These are phyloP conservation scores for Melanostoma scalare DNA, from an alignment of 2,888 invertebrate species.

Conservation along the genomic window DNA sequence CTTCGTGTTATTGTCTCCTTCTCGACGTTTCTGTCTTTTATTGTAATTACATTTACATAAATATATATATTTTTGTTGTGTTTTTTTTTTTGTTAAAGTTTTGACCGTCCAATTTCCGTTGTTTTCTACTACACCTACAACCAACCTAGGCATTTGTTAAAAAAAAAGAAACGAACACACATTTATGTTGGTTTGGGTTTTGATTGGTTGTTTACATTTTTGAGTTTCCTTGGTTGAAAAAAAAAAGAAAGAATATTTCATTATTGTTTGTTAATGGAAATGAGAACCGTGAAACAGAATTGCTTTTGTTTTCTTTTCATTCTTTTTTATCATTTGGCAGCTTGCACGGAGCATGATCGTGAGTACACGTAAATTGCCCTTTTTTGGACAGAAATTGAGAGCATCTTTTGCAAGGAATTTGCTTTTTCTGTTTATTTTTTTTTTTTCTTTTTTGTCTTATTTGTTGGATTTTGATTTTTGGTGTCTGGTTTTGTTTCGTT, in stretches of 20 bases:
- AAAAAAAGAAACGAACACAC: slow-evolving; percentile 31
- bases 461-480: slow-evolving; percentile 5
- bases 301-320: slow-evolving; percentile 69
- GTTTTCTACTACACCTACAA: not conserved
- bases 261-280: slow-evolving; percentile 62
- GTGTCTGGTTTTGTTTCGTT: not conserved
- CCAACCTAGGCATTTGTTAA: not conserved
- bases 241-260: slow-evolving; percentile 20
- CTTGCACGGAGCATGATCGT: slow-evolving; percentile 96
- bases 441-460: not conserved
- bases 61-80: slow-evolving; percentile 31
- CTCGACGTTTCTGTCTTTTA: slow-evolving; percentile 25
- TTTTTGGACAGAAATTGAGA: slow-evolving; percentile 8
- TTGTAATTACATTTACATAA: slow-evolving; percentile 12
- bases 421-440: not conserved
- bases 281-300: slow-evolving; percentile 67
- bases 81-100: slow-evolving; percentile 26
- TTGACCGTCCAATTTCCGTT: slow-evolving; percentile 22
- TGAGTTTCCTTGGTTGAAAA: slow-evolving; percentile 67
- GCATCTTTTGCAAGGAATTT: slow-evolving; percentile 39
- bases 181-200: slow-evolving; percentile 61
- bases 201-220: slow-evolving; percentile 61
- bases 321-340: slow-evolving; percentile 83
- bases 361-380: slow-evolving; percentile 84
- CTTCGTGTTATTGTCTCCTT: slow-evolving; percentile 23